These are phyloP conservation scores for Zaprionus tsacasi DNA, from an alignment of 1,140 invertebrate species.

Conservation along the genomic window DNA sequence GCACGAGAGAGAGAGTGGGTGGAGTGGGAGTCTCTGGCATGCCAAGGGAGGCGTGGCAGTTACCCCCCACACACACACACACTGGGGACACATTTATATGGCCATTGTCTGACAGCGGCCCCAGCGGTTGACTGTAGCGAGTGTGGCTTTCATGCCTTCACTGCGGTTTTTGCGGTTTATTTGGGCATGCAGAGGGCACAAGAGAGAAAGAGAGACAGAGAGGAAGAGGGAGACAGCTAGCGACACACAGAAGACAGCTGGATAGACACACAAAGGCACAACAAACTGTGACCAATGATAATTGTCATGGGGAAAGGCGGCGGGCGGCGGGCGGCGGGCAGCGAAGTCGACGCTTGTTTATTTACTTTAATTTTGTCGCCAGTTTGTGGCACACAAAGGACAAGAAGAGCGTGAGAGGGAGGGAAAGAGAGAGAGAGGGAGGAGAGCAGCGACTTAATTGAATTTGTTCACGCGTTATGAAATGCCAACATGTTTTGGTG, in stretches of 20 bases:
- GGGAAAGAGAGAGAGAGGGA: neutral
- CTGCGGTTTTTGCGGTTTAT: conserved; percentile 66
- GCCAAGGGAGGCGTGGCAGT: conserved; percentile 17
- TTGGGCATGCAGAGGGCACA: conserved; percentile 48
- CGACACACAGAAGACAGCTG: neutral
- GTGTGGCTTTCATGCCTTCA: conserved; percentile 48
- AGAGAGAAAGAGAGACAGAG: conserved; percentile 18
- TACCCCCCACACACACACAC: neutral
- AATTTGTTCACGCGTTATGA: conserved; percentile 79
- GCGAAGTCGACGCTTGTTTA: conserved; percentile 59
- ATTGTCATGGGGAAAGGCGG: conserved; percentile 53
- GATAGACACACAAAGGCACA: conserved; percentile 33
- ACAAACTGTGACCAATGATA: conserved; percentile 76
- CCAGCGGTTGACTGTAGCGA: conserved; percentile 48
- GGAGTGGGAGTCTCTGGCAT: conserved; percentile 7
- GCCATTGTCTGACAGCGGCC: conserved; percentile 65
- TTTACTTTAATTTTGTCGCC: conserved; percentile 79
- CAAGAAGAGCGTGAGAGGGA: neutral
- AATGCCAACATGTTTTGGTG: conserved; percentile 57
- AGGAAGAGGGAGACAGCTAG: neutral
- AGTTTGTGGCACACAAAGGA: conserved; percentile 66
- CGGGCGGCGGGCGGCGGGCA: conserved; percentile 20
- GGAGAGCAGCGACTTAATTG: conserved; percentile 61
- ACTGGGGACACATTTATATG: conserved; percentile 62
- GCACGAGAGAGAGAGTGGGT: conserved; percentile 6